phyloP scores from a whole-genome alignment of 2,888 invertebrate species.

The Prosopocoilus inquinatus region DNA sequence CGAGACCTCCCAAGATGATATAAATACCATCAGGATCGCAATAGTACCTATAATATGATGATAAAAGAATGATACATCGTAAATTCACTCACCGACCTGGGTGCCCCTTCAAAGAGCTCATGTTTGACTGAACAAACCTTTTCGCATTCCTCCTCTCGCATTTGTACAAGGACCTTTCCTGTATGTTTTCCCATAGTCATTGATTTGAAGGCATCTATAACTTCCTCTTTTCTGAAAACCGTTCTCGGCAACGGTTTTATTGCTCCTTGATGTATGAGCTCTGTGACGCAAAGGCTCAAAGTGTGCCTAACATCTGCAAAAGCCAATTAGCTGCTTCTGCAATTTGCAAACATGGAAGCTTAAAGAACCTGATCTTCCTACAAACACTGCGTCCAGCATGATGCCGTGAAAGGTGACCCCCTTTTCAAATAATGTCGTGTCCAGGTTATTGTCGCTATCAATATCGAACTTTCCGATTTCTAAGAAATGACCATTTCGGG shows the following conservation, averaged over 20 bases:
- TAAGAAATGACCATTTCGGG: slow-evolving; percentile 65
- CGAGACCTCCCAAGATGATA: slow-evolving; percentile 76
- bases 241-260: slow-evolving; percentile 67
- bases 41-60: slow-evolving; percentile 17
- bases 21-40: slow-evolving; percentile 39
- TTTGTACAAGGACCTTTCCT: slow-evolving; percentile 63
- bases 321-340: too few relatives aligned
- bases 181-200: slow-evolving; percentile 74
- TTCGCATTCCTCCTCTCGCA: slow-evolving; percentile 33
- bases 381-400: slow-evolving; percentile 61
- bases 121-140: not conserved
- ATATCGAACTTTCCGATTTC: slow-evolving; percentile 86
- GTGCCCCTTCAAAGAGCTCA: slow-evolving; percentile 12
- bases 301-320: not conserved
- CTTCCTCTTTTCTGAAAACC: slow-evolving; percentile 62
- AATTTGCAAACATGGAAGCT: not conserved
- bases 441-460: slow-evolving; percentile 60
- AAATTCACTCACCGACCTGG: slow-evolving; percentile 11
- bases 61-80: not conserved
- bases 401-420: slow-evolving; percentile 68
- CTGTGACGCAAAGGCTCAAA: not conserved
- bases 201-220: slow-evolving; percentile 70
- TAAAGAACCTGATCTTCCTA: slow-evolving; percentile 36
- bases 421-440: slow-evolving; percentile 55
- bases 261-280: slow-evolving; percentile 52